phyloP scores from a whole-genome alignment of 37 sponge, comb jelly and placozoan species.

The Aphrocallistes beatrix region DNA sequence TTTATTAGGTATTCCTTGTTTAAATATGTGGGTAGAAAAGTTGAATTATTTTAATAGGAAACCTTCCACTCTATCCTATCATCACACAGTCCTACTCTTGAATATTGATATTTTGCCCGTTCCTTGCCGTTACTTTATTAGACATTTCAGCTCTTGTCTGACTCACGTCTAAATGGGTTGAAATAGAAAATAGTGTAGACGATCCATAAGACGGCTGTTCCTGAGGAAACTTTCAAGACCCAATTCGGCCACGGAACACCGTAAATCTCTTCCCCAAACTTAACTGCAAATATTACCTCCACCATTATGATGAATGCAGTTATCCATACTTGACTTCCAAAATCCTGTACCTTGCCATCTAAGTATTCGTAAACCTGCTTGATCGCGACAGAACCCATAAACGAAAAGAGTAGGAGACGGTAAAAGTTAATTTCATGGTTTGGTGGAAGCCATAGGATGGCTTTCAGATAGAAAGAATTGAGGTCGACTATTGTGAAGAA shows the following conservation, averaged over 20 bases:
- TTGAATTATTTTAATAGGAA: no score
- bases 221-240: neutral
- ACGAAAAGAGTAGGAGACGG: slow-evolving; percentile 40
- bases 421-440: slow-evolving; percentile 61
- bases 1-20: no score
- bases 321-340: slow-evolving; percentile 71
- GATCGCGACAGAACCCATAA: slow-evolving; percentile 56
- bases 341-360: slow-evolving; percentile 31
- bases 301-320: slow-evolving; percentile 37
- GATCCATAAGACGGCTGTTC: neutral
- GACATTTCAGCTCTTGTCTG: no score
- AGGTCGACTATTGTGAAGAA: slow-evolving; percentile 63
- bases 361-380: slow-evolving; percentile 66
- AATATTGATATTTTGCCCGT: no score
- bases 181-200: neutral
- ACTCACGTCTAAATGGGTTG: neutral
- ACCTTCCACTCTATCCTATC: no score
- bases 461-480: slow-evolving; percentile 76
- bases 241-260: neutral
- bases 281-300: slow-evolving; percentile 52
- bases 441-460: slow-evolving; percentile 72
- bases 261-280: slow-evolving; percentile 62
- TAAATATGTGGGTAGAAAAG: no score
- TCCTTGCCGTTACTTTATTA: no score
- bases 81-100: no score